Base-by-base conservation (phyloP, 2,888 invertebrate genomes). In the Coleophora flavipennella region DNA sequence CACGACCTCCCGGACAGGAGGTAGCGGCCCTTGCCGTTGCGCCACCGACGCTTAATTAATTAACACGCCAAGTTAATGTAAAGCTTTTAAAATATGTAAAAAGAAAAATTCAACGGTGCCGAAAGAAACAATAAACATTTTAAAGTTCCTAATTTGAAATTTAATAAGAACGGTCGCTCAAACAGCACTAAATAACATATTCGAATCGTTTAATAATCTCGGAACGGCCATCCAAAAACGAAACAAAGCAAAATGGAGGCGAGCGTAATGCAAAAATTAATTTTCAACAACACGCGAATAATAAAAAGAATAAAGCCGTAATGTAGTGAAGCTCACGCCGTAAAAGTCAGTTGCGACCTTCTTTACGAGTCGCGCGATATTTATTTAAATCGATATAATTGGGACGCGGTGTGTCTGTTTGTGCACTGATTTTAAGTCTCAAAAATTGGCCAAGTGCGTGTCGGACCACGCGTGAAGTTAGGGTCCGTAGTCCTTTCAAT, bases 301-400 rank as follows among this genome's bases (percentile, higher is more conserved):
- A 38, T 34, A 42, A 41, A 45, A 38, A 29, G 41, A 44, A 44
- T 20, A 43, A 40, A 44, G 36, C 8, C 13, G 38, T 50, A 57
- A 59, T 55, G 62, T 61, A 56, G 50, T 40, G 55, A 57, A 50
- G 54, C 54, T 57, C 55, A 54, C 55, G 63, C 64, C 50, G 65
- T 66, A 57, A 67, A 65, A 50, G 70, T 71, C 69, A 36, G 45
- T 33, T 31, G 38, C 52, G 40, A 35, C 50, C 55, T 62, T 62
- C 57, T 72, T 73, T 71, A 71, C 64, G 71, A 67, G 44, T 43
- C 42, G 42, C 49, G 51, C 42, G 45, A 50, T 65, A 66, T 71
- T 67, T 71, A 69, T 71, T 73, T 67, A 67, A 62, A 61, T 59
- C 57, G 62, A 64, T 63, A 66, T 65, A 59, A 68, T 67, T 64